Conservation (phyloP, 1,140 invertebrate species). For the Microplitis mediator region DNA sequence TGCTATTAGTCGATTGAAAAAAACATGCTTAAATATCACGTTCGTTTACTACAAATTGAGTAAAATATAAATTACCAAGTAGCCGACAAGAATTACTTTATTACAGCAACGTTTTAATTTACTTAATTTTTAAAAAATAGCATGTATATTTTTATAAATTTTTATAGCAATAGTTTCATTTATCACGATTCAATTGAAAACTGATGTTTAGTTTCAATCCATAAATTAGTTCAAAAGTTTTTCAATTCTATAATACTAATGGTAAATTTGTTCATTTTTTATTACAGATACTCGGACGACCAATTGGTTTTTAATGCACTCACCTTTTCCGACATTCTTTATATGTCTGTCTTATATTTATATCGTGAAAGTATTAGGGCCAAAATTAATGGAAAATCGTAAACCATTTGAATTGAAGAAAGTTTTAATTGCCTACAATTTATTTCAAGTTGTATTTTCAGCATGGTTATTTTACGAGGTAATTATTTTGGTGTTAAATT, state of each 20-base stretch:
- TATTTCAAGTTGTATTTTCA: slow-evolving; percentile 83
- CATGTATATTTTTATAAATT: too few relatives aligned
- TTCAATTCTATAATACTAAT: not conserved
- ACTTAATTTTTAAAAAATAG: too few relatives aligned
- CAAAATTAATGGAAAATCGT: slow-evolving; percentile 84
- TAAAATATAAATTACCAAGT: not conserved
- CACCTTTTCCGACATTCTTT: slow-evolving; percentile 79
- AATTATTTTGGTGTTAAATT: slow-evolving; percentile 30
- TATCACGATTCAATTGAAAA: too few relatives aligned
- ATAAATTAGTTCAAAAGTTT: too few relatives aligned
- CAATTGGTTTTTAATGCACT: slow-evolving; percentile 83
- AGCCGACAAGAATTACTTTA: not conserved
- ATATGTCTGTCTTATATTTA: slow-evolving; percentile 80
- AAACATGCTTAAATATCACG: not conserved
- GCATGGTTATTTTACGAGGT: slow-evolving; percentile 84
- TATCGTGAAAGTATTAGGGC: slow-evolving; percentile 78
- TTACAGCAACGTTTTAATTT: too few relatives aligned
- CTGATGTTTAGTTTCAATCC: too few relatives aligned
- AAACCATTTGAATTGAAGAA: slow-evolving; percentile 82
- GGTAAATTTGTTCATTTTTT: slow-evolving; percentile 16
- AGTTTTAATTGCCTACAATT: slow-evolving; percentile 83
- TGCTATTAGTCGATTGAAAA: not conserved
- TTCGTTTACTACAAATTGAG: not conserved
- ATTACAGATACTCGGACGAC: slow-evolving; percentile 78
- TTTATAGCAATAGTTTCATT: too few relatives aligned